Conservation (phyloP, 2,797 vertebrate species). For the Carcharodon carcharias region DNA sequence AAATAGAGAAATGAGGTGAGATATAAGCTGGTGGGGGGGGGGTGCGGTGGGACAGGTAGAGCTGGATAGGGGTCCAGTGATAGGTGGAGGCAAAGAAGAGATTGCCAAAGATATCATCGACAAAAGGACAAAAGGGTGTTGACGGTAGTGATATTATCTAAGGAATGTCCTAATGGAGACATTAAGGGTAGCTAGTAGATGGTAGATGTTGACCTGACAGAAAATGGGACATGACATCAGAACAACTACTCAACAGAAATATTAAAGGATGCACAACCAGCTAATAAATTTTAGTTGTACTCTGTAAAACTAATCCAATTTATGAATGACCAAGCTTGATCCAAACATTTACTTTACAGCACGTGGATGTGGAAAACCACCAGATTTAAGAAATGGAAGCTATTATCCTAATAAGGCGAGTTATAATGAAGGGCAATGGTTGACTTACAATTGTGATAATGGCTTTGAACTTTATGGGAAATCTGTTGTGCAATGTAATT, state of each 20-base stretch:
- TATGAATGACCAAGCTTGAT: neutral
- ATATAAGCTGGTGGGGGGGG: too few species aligned
- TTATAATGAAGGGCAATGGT: rapidly evolving
- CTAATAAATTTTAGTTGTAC: neutral
- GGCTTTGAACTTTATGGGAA: neutral
- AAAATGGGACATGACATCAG: neutral
- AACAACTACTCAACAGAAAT: neutral
- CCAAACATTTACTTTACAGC: neutral
- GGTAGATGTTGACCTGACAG: neutral
- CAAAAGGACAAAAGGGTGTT: too few species aligned
- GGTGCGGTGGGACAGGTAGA: too few species aligned
- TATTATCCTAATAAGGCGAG: neutral
- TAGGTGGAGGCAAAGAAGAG: too few species aligned
- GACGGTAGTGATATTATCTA: too few species aligned
- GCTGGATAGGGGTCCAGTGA: too few species aligned
- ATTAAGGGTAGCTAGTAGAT: too few species aligned
- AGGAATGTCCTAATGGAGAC: too few species aligned
- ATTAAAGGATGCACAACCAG: neutral
- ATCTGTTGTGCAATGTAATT: neutral
- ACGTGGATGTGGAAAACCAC: neutral
- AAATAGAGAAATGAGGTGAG: too few species aligned
- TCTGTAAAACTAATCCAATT: neutral
- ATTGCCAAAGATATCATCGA: too few species aligned
- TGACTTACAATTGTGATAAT: neutral
- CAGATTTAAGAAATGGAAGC: neutral